Evolutionary conservation across 1,140 invertebrate species (phyloP), one percentile per base, ranked within the genome.

Genomic region (Drosophila seguyi): DNA sequence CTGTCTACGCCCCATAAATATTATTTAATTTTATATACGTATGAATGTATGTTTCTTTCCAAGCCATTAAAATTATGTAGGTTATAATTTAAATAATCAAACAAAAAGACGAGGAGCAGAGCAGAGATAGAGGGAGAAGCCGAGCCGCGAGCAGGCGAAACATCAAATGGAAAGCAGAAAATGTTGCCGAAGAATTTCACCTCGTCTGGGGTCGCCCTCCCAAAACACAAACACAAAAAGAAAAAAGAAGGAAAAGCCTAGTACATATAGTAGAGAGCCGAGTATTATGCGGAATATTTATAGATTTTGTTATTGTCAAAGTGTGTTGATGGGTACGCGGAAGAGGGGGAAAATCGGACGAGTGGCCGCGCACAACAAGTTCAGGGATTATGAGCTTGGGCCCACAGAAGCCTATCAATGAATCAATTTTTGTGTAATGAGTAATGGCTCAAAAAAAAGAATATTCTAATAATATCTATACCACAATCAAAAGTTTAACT

Each of bases 61-160:
- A 62, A 80, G 81, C 81, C 84, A 87, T 87, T 87, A 78, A 78
- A 75, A 90, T 88, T 90, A 87, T 87, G 85, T 87, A 87, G 84
- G 85, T 87, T 87, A 87, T 87, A 90, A 81, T 87, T 87, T 87
- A 84, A 90, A 87, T 90, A 84, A 73, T 82, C 66, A 73, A 73
- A 73, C 69, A 72, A 71, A 75, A 61, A 67, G 66, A 73, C 25
- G 22, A 18, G 22, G 60, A 42, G n/a, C 5, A 4, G n/a, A 13
- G 47, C 25, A n/a, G 14, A 34, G 14, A 38, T 11, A 44, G 34
- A 39, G 38, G 16, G 38, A 39, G 38, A 39, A 47, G 47, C 16
- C 16, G 27, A 31, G 45, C 45, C 25, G 45, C 25, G 36, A 55
- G 41, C 41, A 13, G 48, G 42, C 55, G 52, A 63, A 73, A 75